A percentile compares a stretch with the other conserved stretches of the same genome.
phyloP scores from a whole-genome alignment of 2,113 vertebrate genomes.

The Holacanthus passer region DNA sequence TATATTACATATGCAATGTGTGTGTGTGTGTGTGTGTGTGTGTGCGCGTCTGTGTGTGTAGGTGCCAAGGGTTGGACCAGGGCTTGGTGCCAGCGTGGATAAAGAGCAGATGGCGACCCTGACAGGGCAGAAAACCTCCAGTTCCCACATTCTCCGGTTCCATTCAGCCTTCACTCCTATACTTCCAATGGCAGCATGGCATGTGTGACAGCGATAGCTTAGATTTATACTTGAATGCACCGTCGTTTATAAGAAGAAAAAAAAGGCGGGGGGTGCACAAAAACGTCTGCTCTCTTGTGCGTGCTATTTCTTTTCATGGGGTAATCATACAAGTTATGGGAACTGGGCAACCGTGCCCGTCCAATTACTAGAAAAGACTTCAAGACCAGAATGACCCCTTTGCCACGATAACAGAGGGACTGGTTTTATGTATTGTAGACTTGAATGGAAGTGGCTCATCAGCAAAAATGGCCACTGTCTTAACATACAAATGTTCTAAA shows the following conservation, averaged over 20 bases:
- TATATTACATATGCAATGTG: constrained; percentile 50
- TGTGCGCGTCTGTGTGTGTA: constrained; percentile 14
- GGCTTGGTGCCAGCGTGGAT: constrained; percentile 76
- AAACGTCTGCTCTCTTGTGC: constrained; percentile 47
- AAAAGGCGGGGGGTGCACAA: constrained; percentile 50
- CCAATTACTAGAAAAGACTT: constrained; percentile 9
- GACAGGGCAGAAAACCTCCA: constrained; percentile 71
- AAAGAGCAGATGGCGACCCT: constrained; percentile 81
- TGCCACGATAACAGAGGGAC: background rate
- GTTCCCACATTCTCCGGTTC: constrained; percentile 74
- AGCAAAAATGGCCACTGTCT: background rate
- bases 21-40: constrained; percentile 20
- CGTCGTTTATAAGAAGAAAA: constrained; percentile 50
- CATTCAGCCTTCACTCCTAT: constrained; percentile 69
- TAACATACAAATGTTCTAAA: background rate
- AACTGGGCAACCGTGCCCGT: background rate
- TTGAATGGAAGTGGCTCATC: constrained; percentile 1
- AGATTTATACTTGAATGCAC: constrained; percentile 70
- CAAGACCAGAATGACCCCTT: background rate
- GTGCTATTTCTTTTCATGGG: constrained; percentile 59
- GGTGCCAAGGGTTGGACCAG: constrained; percentile 71
- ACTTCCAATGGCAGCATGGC: constrained; percentile 64
- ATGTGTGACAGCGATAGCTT: constrained; percentile 60
- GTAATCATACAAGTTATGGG: constrained; percentile 57
- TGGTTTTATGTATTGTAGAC: background rate